phyloP scores from a whole-genome alignment of 2,888 invertebrate genomes.

The Lycaena phlaeas region DNA sequence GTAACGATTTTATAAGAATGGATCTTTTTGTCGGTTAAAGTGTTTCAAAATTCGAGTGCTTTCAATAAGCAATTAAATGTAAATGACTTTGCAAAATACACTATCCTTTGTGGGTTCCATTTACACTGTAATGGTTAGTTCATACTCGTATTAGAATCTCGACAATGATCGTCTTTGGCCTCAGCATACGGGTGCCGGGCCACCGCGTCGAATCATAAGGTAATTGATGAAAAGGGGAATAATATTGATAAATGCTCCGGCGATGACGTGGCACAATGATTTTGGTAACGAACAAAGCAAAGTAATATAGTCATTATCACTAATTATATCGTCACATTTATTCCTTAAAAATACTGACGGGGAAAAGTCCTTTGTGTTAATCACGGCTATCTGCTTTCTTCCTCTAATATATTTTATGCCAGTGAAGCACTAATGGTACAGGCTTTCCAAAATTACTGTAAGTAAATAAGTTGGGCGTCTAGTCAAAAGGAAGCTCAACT shows the following conservation, averaged over 20 bases:
- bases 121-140: neutral
- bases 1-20: too few species aligned
- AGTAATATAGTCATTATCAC: neutral
- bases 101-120: constrained; percentile 1
- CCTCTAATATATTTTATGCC: too few species aligned
- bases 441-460: too few species aligned
- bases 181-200: constrained; percentile 27
- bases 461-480: too few species aligned
- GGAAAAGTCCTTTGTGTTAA: too few species aligned
- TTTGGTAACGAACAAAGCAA: neutral
- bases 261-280: neutral
- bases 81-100: constrained; percentile 1
- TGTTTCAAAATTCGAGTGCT: neutral
- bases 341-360: too few species aligned
- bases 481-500: too few species aligned
- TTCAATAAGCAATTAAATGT: constrained; percentile 7
- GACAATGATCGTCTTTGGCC: neutral
- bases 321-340: neutral
- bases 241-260: neutral
- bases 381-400: too few species aligned
- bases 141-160: neutral
- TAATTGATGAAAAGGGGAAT: constrained; percentile 24
- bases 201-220: constrained; percentile 43
- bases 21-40: too few species aligned
- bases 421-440: too few species aligned